Percentiles rank a stretch among this genome's conserved stretches.
Evolutionary conservation across 2,797 vertebrate genomes (phyloP).

Genomic region (Tapirus indicus): DNA sequence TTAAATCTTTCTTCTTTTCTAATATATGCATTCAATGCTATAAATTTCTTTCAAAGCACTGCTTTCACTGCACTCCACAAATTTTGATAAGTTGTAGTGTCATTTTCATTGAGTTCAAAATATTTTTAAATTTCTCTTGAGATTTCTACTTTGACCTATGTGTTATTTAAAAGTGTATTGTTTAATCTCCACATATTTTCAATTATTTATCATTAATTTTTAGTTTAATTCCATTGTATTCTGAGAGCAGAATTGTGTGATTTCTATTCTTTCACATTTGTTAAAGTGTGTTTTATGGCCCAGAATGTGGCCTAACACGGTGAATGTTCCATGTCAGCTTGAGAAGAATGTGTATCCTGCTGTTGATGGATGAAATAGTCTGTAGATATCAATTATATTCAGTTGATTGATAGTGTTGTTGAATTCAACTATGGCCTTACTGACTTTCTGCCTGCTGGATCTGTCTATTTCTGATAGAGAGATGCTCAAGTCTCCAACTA

Average conservation of each 20-base stretch:
- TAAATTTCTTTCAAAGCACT: slow-evolving; percentile 5
- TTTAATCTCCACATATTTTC: neutral
- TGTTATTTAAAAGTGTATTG: neutral
- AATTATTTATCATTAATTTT: neutral
- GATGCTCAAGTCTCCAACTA: neutral
- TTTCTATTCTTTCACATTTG: neutral
- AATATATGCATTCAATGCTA: neutral
- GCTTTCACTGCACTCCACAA: neutral
- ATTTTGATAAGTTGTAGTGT: neutral
- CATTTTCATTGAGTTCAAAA: slow-evolving; percentile 2
- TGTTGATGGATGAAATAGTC: neutral
- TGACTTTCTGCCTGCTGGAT: neutral
- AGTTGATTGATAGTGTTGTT: neutral
- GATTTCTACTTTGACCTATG: neutral
- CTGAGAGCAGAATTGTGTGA: neutral
- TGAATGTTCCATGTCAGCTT: neutral
- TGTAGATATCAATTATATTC: neutral
- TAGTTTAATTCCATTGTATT: neutral
- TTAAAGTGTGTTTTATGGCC: slow-evolving; percentile 14
- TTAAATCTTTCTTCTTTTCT: neutral
- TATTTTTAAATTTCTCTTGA: neutral
- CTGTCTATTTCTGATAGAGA: neutral
- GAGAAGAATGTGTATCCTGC: neutral
- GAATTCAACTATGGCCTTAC: neutral
- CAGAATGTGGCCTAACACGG: neutral